These are phyloP conservation scores for Pelochelys cantorii DNA, from an alignment of 2,797 vertebrate genomes.

Conservation along the genomic window DNA sequence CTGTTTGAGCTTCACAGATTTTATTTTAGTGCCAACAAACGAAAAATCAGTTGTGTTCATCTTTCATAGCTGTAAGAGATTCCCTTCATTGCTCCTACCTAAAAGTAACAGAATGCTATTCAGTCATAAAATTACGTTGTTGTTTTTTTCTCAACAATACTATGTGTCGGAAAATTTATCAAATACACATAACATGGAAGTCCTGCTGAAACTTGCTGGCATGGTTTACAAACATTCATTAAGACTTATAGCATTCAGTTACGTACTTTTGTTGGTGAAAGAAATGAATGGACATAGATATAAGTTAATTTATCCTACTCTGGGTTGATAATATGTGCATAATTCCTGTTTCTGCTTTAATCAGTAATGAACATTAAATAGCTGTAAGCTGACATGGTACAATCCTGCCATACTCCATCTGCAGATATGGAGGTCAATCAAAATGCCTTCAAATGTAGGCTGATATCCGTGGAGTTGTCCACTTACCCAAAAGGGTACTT, in stretches of 20 bases:
- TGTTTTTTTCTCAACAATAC: background rate
- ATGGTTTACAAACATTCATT: constrained; percentile 36
- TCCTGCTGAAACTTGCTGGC: constrained; percentile 34
- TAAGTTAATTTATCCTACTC: constrained; percentile 57
- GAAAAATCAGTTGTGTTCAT: too few relatives aligned
- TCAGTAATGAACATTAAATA: constrained; percentile 66
- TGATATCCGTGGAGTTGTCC: background rate
- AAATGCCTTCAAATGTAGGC: background rate
- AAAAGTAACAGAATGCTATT: background rate
- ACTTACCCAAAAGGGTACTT: background rate
- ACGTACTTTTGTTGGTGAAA: constrained; percentile 35
- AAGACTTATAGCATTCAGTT: constrained; percentile 41
- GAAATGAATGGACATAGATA: constrained; percentile 55
- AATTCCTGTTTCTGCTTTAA: constrained; percentile 62
- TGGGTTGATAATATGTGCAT: constrained; percentile 65
- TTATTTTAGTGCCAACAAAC: too few relatives aligned
- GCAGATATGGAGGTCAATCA: background rate
- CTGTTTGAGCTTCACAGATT: too few relatives aligned
- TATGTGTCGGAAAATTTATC: constrained; percentile 3
- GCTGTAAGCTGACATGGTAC: background rate
- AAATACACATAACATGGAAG: constrained; percentile 41
- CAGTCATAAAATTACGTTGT: background rate
- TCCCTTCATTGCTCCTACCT: background rate
- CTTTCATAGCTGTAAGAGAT: background rate
- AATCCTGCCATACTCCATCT: background rate